Percentiles rank a stretch among this genome's conserved stretches.
Conservation (phyloP, 2,888 invertebrate species). For the Eilema sororculum region DNA sequence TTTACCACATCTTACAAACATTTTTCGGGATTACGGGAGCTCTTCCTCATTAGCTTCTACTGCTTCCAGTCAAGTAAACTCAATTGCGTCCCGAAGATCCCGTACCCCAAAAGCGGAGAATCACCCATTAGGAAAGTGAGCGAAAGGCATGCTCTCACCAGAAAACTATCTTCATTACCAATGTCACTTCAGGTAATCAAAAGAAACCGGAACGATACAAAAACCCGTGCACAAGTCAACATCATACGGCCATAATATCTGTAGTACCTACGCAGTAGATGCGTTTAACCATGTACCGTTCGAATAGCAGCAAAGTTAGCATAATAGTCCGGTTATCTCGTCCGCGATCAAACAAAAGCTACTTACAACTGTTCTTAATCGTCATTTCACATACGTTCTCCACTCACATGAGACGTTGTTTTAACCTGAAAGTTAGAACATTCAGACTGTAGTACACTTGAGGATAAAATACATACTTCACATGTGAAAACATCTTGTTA, state of each 20-base stretch:
- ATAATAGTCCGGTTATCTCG: constrained; percentile 78
- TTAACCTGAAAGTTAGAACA: constrained; percentile 66
- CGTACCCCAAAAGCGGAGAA: too few species aligned
- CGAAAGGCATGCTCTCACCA: background rate
- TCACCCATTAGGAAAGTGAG: too few species aligned
- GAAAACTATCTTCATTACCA: background rate
- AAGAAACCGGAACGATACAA: background rate
- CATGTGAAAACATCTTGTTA: too few species aligned
- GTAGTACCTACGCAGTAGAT: background rate
- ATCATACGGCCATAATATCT: background rate
- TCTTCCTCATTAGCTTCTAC: too few species aligned
- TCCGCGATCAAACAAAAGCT: constrained; percentile 82
- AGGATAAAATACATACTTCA: constrained; percentile 16
- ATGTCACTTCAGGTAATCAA: background rate
- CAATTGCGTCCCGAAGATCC: too few species aligned
- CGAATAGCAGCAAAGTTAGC: constrained; percentile 61
- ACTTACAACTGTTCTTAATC: constrained; percentile 86
- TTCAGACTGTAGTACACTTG: constrained; percentile 46
- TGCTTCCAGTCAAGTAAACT: too few species aligned
- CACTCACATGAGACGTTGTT: constrained; percentile 71
- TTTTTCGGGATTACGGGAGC: too few species aligned
- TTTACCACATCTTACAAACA: too few species aligned
- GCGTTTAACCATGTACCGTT: constrained; percentile 47
- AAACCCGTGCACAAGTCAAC: background rate
- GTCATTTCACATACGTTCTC: constrained; percentile 85